These are phyloP conservation scores for Dasysyrphus tricinctus DNA, from an alignment of 2,888 invertebrate species.

Conservation along the genomic window DNA sequence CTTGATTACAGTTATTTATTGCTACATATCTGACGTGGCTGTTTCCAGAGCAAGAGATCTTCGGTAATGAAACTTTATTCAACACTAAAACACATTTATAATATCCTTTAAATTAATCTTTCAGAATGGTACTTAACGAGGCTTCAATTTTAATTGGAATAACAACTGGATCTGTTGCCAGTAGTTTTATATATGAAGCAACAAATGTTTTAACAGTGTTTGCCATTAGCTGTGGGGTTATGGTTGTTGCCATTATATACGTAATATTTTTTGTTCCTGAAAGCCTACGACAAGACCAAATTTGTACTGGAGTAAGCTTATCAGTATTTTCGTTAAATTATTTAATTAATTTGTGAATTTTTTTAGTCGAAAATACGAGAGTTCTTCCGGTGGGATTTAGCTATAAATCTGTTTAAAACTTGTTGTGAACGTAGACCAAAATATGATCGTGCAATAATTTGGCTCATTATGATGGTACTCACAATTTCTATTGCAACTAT, in stretches of 20 bases:
- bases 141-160: constrained; percentile 86
- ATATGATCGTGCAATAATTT: constrained; percentile 82
- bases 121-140: constrained; percentile 87
- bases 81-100: neutral
- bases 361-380: constrained; percentile 81
- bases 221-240: constrained; percentile 77
- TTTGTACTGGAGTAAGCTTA: constrained; percentile 79
- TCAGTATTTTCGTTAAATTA: neutral
- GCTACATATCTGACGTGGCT: constrained; percentile 88
- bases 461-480: constrained; percentile 81
- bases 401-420: constrained; percentile 81
- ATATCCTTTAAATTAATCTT: constrained; percentile 61
- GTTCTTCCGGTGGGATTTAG: constrained; percentile 81
- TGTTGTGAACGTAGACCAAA: constrained; percentile 80
- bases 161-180: constrained; percentile 86
- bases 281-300: constrained; percentile 79
- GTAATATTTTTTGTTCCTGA: constrained; percentile 81
- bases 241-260: constrained; percentile 79
- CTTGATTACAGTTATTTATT: constrained; percentile 86
- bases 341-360: neutral
- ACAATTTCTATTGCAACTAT: constrained; percentile 81
- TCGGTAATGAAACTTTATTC: constrained; percentile 77
- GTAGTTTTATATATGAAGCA: constrained; percentile 85
- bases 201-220: constrained; percentile 80
- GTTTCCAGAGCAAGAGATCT: constrained; percentile 83